Evolutionary conservation across 2,797 vertebrate genomes (phyloP), one percentile per base, ranked within the genome.

Genomic region (Coregonus ussuriensis): DNA sequence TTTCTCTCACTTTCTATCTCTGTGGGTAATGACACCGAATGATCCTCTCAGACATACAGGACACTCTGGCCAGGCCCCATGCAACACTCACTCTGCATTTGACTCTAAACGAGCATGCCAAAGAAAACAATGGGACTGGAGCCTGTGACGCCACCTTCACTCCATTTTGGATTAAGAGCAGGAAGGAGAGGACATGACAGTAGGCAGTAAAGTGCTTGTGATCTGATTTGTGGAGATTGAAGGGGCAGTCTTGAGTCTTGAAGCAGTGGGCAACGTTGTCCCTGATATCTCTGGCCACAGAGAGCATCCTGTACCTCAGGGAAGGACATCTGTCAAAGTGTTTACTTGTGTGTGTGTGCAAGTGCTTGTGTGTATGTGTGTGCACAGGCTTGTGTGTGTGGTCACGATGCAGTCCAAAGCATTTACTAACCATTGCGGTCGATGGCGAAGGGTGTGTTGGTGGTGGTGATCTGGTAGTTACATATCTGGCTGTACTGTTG

Each of bases 401-500:
- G 65, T 67, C 13, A 35, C 15, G 31, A 29, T 31, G 31, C 5
- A 31, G 65, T 67, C 15, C 13, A 15, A 16, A 9, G 59, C 59
- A 3, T 66, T 18, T 67, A 94, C 96, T 96, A 82, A 98, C 97
- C 97, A 0, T 98, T 98, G 90, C 96, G 97, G 90, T 99, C 97
- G 3, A 98, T 97, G 65, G 97, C 98, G 74, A 98, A 99, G 72
- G 97, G 97, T 5, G 96, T 96, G 29, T 95, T 94, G 0, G 91
- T 80, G 2, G 95, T 97, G 86, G 95, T 94, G 56, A 98, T 98
- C 89, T 97, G 96, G 31, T 98, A 99, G 89, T 96, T 98, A 89
- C 97, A 99, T 88, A 99, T 98, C 92, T 98, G 97, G 89, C 97
- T 99, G 86, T 96, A 98, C 85, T 98, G 97, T 0, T 96, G 97